A percentile compares a stretch with the other conserved stretches of the same genome.
These are phyloP conservation scores for Ellobius talpinus DNA, from an alignment of 2,113 vertebrate species.

Conservation along the genomic window DNA sequence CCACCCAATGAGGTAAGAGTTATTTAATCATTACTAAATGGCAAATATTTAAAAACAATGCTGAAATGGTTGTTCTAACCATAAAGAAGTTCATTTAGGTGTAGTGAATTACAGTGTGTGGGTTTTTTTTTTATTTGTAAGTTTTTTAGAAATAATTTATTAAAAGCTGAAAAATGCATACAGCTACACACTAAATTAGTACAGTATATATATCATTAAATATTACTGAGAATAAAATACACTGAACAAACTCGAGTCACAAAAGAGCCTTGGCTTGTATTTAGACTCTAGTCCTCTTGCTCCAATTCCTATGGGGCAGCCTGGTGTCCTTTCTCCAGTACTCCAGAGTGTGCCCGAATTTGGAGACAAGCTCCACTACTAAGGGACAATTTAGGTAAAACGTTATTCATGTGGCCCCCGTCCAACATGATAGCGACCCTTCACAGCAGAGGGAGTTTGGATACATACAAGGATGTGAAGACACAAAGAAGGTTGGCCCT, in stretches of 20 bases:
- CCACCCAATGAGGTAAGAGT: neutral
- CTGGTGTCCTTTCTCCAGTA: neutral
- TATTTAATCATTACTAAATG: neutral
- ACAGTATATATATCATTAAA: neutral
- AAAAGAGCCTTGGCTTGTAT: neutral
- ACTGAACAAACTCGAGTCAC: neutral
- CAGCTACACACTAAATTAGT: neutral
- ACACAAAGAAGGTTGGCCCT: neutral
- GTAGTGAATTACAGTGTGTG: neutral
- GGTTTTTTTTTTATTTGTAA: neutral
- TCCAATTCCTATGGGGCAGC: fast-evolving
- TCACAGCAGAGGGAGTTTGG: neutral
- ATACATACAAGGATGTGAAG: neutral
- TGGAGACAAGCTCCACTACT: neutral
- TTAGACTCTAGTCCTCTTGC: neutral
- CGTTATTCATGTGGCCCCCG: no score
- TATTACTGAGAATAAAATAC: neutral
- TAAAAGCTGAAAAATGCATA: neutral
- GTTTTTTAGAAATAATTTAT: neutral
- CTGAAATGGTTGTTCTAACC: neutral
- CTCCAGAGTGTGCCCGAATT: neutral
- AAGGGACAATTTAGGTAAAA: neutral
- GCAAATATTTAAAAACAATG: neutral
- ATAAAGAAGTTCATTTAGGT: neutral
- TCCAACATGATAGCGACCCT: neutral